Evolutionary conservation across 2,888 invertebrate species (phyloP).

Genomic region (Altica lythri): DNA sequence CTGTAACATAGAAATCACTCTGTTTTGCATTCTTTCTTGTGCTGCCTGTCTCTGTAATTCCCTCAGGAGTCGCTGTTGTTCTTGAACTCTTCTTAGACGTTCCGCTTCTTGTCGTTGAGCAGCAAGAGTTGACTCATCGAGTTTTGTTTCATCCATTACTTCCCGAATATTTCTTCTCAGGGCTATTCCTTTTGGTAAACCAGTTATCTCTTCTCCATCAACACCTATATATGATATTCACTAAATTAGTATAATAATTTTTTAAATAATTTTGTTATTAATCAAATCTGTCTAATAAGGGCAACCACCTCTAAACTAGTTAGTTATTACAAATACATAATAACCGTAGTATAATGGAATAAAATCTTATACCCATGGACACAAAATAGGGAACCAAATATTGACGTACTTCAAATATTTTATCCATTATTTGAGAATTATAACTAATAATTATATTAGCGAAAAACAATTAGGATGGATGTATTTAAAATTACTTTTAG

Average conservation of each 20-base stretch:
- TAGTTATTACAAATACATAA: no score
- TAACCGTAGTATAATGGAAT: no score
- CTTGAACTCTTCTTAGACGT: conserved; percentile 80
- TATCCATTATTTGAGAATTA: no score
- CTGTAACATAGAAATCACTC: conserved; percentile 73
- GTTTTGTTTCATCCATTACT: conserved; percentile 90
- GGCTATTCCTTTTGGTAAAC: conserved; percentile 58
- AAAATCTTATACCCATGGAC: no score
- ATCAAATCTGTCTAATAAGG: no score
- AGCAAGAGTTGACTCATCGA: conserved; percentile 88
- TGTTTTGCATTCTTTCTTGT: conserved; percentile 71
- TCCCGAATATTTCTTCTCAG: conserved; percentile 87
- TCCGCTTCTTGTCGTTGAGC: conserved; percentile 95
- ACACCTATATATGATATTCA: conserved; percentile 34
- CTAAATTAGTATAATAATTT: neutral
- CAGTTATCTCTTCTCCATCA: conserved; percentile 45
- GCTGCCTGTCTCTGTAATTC: conserved; percentile 82
- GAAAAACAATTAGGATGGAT: no score
- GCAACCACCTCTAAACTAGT: no score
- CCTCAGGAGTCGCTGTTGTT: conserved; percentile 80
- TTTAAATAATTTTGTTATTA: no score
- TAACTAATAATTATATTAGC: no score
- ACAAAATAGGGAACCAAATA: no score
- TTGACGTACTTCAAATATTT: no score
- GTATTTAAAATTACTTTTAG: no score